Evolutionary conservation across 35 echinoderm and acorn worm genomes (phyloP).

Genomic region (Chiridota heheva): DNA sequence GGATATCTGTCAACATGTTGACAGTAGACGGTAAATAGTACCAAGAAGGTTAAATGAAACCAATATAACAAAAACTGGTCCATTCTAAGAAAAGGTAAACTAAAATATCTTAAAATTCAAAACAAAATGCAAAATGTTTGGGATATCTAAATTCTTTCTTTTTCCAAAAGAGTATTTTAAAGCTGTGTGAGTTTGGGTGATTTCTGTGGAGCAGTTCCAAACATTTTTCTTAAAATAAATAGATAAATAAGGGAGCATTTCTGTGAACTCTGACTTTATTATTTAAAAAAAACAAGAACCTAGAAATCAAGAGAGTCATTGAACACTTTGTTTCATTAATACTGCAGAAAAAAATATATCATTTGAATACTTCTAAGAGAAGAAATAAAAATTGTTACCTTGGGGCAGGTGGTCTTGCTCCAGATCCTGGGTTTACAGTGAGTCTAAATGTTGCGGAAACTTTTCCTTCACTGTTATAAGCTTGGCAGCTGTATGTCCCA

Average conservation of each 20-base stretch:
- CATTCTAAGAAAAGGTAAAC: no score
- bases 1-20: no score
- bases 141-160: no score
- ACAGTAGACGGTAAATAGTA: no score
- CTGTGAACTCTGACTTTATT: neutral
- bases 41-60: no score
- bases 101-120: no score
- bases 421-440: slow-evolving; percentile 51
- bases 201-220: no score
- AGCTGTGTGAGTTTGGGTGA: no score
- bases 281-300: neutral
- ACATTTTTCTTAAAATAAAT: no score
- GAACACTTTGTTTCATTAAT: neutral
- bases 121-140: no score
- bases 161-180: no score
- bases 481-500: slow-evolving; percentile 72
- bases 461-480: slow-evolving; percentile 76
- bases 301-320: neutral
- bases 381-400: neutral
- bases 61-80: no score
- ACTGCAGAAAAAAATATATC: neutral
- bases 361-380: neutral
- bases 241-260: neutral
- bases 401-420: slow-evolving; percentile 15
- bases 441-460: slow-evolving; percentile 70